Evolutionary conservation across 2,797 vertebrate genomes (phyloP).

Genomic region (Anguilla marmorata): DNA sequence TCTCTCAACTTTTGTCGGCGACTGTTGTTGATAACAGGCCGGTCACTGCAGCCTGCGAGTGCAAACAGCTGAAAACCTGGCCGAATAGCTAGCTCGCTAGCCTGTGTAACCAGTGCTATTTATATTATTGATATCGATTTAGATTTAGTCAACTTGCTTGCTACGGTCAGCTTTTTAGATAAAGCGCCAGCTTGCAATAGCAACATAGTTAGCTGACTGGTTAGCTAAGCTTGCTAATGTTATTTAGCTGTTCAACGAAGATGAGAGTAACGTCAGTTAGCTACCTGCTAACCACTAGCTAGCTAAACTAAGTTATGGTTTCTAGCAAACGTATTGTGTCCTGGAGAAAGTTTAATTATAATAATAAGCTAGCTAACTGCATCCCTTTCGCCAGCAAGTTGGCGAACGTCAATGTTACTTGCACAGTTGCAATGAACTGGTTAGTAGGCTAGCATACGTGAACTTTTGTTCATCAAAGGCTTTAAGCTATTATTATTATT

Average conservation of each 20-base stretch:
- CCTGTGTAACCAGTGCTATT: neutral
- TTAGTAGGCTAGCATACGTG: neutral
- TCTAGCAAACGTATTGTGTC: neutral
- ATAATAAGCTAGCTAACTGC: neutral
- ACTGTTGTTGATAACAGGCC: slow-evolving; percentile 5
- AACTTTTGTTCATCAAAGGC: neutral
- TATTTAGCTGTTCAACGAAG: neutral
- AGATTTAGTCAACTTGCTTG: neutral
- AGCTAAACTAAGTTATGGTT: neutral
- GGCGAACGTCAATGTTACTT: neutral
- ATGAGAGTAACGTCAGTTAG: neutral
- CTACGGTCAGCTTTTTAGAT: neutral
- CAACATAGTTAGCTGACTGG: neutral
- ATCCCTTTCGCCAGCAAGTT: neutral
- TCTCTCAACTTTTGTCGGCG: neutral
- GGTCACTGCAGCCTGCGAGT: neutral
- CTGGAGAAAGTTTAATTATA: neutral
- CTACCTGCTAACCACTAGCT: neutral
- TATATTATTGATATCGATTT: neutral
- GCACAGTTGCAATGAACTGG: neutral
- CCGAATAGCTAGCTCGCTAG: neutral
- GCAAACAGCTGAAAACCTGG: neutral
- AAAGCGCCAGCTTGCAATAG: neutral
- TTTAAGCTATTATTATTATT: no score
- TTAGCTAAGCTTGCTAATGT: neutral